Percentiles rank a stretch among this genome's conserved stretches.
Evolutionary conservation across 2,888 invertebrate genomes (phyloP).

Genomic region (Caenorhabditis japonica): DNA sequence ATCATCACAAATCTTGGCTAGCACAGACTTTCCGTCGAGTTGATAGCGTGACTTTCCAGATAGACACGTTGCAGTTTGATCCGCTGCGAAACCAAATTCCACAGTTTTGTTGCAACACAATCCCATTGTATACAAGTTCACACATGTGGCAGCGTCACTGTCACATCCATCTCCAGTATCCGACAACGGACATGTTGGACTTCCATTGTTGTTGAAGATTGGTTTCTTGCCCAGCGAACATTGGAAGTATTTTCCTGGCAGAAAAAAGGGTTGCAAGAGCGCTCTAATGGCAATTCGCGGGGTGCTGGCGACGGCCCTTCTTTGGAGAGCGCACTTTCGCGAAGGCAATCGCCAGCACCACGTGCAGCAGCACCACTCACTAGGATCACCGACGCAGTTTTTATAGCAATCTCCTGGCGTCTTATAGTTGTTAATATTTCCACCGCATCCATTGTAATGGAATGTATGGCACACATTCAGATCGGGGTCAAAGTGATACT

Average conservation of each 20-base stretch:
- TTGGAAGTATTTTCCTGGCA: constrained; percentile 24
- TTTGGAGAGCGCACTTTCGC: too few relatives aligned
- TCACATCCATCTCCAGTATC: constrained; percentile 19
- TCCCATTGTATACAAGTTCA: constrained; percentile 11
- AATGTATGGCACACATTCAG: constrained; percentile 31
- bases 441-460: constrained; percentile 26
- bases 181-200: constrained; percentile 4
- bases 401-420: constrained; percentile 10
- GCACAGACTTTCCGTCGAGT: constrained; percentile 5
- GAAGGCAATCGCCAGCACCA: too few relatives aligned
- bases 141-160: constrained; percentile 10
- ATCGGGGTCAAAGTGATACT: constrained; percentile 32
- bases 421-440: constrained; percentile 29
- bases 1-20: constrained; percentile 14
- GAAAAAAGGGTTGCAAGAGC: background rate
- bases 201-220: constrained; percentile 10
- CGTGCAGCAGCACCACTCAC: too few relatives aligned
- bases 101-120: constrained; percentile 32
- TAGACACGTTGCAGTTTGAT: constrained; percentile 19
- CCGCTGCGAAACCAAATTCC: constrained; percentile 3
- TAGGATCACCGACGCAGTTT: constrained; percentile 12
- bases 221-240: constrained; percentile 17
- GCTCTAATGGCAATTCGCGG: background rate
- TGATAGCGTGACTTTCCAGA: constrained; percentile 23
- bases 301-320: too few relatives aligned